phyloP scores from a whole-genome alignment of 2,888 invertebrate species.

The Phasia obesa region DNA sequence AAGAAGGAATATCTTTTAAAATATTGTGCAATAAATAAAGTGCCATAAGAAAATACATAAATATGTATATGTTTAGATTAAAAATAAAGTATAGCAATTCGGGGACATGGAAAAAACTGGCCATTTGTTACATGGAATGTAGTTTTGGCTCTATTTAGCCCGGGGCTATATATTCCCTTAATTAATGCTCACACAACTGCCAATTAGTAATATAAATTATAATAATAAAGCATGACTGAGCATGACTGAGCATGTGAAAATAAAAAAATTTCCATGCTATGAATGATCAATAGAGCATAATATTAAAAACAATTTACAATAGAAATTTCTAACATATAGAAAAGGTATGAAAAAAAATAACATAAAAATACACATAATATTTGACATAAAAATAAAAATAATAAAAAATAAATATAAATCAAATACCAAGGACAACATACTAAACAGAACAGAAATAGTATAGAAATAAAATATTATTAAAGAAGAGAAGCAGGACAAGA shows the following conservation, averaged over 20 bases:
- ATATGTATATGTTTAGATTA: too few relatives aligned
- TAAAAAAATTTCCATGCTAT: constrained; percentile 17
- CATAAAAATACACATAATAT: constrained; percentile 4
- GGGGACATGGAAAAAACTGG: too few relatives aligned
- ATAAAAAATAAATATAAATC: constrained; percentile 38
- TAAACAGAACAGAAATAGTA: neutral
- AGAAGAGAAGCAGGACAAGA: neutral
- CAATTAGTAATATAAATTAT: constrained; percentile 43
- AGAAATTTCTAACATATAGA: neutral
- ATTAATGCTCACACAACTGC: neutral
- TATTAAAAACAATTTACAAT: constrained; percentile 28
- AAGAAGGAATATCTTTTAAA: too few relatives aligned
- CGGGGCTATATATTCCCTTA: neutral
- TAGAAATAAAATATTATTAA: constrained; percentile 12
- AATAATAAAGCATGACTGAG: constrained; percentile 34
- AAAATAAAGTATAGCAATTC: too few relatives aligned
- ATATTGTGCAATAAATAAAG: too few relatives aligned
- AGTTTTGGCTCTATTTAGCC: too few relatives aligned
- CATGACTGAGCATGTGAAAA: neutral
- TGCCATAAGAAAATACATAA: too few relatives aligned
- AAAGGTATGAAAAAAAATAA: constrained; percentile 4
- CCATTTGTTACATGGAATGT: too few relatives aligned
- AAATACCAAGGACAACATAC: constrained; percentile 2
- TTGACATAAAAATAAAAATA: constrained; percentile 15
- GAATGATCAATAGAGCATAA: constrained; percentile 25